Conservation (phyloP, 2,888 invertebrate genomes). For the Ctenicera cuprea region DNA sequence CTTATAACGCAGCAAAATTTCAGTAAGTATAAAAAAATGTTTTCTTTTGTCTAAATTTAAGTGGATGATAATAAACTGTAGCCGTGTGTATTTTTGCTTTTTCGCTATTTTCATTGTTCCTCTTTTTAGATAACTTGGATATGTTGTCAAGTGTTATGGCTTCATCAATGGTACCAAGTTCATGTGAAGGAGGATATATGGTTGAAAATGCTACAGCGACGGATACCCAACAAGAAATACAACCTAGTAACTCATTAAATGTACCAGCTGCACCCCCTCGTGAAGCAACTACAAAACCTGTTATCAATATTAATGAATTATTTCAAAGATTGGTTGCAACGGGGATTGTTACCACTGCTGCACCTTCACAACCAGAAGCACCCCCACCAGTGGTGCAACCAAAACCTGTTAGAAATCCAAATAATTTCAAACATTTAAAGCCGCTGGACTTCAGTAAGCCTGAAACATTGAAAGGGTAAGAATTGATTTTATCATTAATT, state of each 20-base stretch:
- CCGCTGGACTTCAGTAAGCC: constrained; percentile 81
- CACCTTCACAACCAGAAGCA: constrained; percentile 56
- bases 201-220: constrained; percentile 68
- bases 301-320: constrained; percentile 85
- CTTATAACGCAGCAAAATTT: constrained; percentile 66
- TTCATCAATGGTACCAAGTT: constrained; percentile 76
- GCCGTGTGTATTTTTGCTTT: too few relatives aligned
- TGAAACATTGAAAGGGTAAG: constrained; percentile 84
- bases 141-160: constrained; percentile 81
- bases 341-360: constrained; percentile 80
- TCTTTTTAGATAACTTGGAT: constrained; percentile 75
- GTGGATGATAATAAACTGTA: too few relatives aligned
- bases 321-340: constrained; percentile 90
- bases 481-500: background rate
- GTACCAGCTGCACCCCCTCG: constrained; percentile 66
- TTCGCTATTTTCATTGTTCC: too few relatives aligned
- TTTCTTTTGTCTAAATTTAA: too few relatives aligned
- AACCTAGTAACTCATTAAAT: constrained; percentile 36
- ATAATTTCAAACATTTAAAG: constrained; percentile 71
- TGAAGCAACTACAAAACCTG: constrained; percentile 59
- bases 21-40: constrained; percentile 63
- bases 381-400: constrained; percentile 57
- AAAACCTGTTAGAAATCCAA: constrained; percentile 66
- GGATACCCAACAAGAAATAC: constrained; percentile 27
- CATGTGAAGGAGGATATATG: constrained; percentile 75